Percentiles rank a stretch among this genome's conserved stretches.
phyloP scores from a whole-genome alignment of 2,888 invertebrate genomes.

The Diplazon laetatorius region DNA sequence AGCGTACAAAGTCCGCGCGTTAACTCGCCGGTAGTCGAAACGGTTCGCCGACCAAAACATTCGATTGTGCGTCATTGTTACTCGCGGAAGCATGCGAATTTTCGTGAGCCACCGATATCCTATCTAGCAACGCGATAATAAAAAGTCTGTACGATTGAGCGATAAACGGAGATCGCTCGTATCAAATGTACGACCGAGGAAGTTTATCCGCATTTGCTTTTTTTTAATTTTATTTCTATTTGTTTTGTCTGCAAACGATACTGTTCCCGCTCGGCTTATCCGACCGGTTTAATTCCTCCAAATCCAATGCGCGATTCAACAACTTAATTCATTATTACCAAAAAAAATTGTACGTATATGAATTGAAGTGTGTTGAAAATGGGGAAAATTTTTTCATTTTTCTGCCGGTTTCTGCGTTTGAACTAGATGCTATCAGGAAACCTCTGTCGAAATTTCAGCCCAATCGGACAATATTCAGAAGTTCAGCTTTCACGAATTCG shows the following conservation, averaged over 20 bases:
- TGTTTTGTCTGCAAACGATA: constrained; percentile 6
- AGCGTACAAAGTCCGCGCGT: background rate
- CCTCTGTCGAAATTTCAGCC: too few relatives aligned
- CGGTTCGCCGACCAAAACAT: background rate
- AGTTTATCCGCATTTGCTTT: background rate
- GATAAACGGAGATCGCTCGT: constrained; percentile 8
- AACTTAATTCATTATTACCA: too few relatives aligned
- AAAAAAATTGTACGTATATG: too few relatives aligned
- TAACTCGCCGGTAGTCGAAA: background rate
- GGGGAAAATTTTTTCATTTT: too few relatives aligned
- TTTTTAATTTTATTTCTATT: constrained; percentile 2
- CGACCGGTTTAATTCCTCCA: background rate
- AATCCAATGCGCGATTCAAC: too few relatives aligned
- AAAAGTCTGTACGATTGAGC: background rate
- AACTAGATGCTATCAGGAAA: too few relatives aligned
- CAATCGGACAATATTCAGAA: too few relatives aligned
- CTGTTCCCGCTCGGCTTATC: background rate
- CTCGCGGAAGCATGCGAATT: background rate
- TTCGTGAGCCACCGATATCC: background rate
- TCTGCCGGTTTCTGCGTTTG: too few relatives aligned
- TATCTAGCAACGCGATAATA: background rate
- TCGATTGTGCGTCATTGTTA: background rate
- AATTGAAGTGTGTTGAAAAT: too few relatives aligned
- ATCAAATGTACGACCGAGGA: background rate
- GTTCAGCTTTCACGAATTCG: too few relatives aligned